A percentile compares a stretch with the other conserved stretches of the same genome.
These are phyloP conservation scores for Cotesia glomerata DNA, from an alignment of 1,140 invertebrate genomes.

Conservation along the genomic window DNA sequence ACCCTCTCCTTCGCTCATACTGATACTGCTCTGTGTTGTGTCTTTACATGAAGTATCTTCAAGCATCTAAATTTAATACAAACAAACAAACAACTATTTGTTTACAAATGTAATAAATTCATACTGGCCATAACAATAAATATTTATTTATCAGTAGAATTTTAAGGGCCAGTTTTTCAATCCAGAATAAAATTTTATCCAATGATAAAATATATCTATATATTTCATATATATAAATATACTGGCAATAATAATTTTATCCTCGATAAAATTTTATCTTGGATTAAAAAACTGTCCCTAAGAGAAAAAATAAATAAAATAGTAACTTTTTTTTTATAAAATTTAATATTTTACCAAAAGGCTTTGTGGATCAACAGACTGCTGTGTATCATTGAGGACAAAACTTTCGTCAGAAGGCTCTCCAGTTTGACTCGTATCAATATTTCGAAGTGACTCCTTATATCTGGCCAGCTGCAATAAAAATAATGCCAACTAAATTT, in stretches of 20 bases:
- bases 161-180: too few relatives aligned
- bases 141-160: too few relatives aligned
- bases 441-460: conserved; percentile 35
- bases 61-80: conserved; percentile 35
- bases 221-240: too few relatives aligned
- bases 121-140: too few relatives aligned
- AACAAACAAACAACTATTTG: background rate
- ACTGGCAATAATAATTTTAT: too few relatives aligned
- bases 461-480: conserved; percentile 46
- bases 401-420: conserved; percentile 50
- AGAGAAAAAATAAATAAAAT: background rate
- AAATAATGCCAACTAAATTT: conserved; percentile 4
- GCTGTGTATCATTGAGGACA: conserved; percentile 40
- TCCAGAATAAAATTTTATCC: too few relatives aligned
- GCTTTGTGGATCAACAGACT: conserved; percentile 38
- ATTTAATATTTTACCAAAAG: conserved; percentile 39
- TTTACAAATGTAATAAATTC: background rate
- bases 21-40: conserved; percentile 52
- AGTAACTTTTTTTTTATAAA: background rate
- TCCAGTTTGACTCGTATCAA: conserved; percentile 24
- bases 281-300: too few relatives aligned
- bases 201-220: too few relatives aligned
- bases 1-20: conserved; percentile 59
- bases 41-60: conserved; percentile 49
- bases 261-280: too few relatives aligned